Evolutionary conservation across 2,113 vertebrate species (phyloP), one percentile per base, ranked within the genome.

Genomic region (Salvelinus sp.): DNA sequence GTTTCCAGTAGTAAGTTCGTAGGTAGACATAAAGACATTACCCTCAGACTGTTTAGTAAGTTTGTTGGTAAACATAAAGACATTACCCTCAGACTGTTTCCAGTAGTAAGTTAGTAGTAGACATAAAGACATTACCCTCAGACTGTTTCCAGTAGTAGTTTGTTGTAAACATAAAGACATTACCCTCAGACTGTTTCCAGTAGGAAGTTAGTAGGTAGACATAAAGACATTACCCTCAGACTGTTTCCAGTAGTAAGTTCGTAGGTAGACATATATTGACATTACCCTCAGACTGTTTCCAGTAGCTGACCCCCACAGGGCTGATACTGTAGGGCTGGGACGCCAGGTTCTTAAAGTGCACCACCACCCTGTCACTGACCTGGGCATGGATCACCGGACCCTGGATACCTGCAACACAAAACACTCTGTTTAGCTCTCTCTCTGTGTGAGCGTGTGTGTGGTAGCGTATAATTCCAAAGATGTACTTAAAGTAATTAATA

Each of bases 141-240:
- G 95, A 97, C 0, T 95, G 93, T 87, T 99, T 99, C 94, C 95
- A 95, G 88, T 97, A 99, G 27, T 33, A 33, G 6, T 6, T 6
- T 18, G 14, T 18, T 18, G 2, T 54, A 54, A 3, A 18, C 50
- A 54, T 18, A 23, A 6, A 65, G n/a, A 16, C 10, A 23, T 91
- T 76, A 98, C 97, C 98, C 87, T 99, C 97, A 0, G 95, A 97
- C 0, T 95, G 93, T 87, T 99, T 99, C 94, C 95, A 95, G 89
- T 97, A 99, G 27, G 10, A 44, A 10, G 7, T 2, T 44, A 54
- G 14, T 54, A 54, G 3, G 16, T 54, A 18, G 50, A 18, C 14
- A 18, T 18, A 23, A 6, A 65, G 6, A 28, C 10, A 23, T 91
- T 76, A 98, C 97, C 98, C 87, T 99, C 97, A 0, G 95, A 97